phyloP scores from a whole-genome alignment of 2,113 vertebrate species.

The Apteryx owenii region DNA sequence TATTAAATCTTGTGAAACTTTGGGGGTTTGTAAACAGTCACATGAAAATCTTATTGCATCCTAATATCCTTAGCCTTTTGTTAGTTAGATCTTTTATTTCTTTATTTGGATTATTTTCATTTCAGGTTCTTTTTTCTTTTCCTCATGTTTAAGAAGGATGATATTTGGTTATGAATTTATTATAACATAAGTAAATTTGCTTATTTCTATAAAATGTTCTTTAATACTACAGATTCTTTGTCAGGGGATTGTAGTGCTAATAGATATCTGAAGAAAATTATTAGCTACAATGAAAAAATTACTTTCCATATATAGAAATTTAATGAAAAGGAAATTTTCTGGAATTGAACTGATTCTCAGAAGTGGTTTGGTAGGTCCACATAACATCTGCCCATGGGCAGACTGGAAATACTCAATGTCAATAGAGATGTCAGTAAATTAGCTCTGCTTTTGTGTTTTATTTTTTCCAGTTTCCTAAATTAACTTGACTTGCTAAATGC shows the following conservation, averaged over 20 bases:
- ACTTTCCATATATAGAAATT: conserved; percentile 19
- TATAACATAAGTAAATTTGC: neutral
- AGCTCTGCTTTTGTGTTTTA: neutral
- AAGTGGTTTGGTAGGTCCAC: conserved; percentile 21
- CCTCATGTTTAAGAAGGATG: neutral
- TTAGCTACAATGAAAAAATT: conserved; percentile 11
- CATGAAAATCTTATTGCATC: neutral
- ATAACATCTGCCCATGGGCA: conserved; percentile 26
- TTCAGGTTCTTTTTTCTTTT: neutral
- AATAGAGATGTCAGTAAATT: neutral
- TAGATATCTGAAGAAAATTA: conserved; percentile 44
- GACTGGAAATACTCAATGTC: neutral
- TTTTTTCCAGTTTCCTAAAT: neutral
- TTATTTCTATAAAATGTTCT: conserved; percentile 44
- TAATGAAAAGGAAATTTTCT: conserved; percentile 45
- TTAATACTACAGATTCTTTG: neutral
- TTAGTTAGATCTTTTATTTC: neutral
- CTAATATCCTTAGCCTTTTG: neutral
- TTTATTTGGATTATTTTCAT: neutral
- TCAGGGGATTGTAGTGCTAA: neutral
- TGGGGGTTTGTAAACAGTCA: neutral
- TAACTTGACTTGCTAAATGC: neutral
- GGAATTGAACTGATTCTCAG: conserved; percentile 18
- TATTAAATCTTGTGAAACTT: neutral
- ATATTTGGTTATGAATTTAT: neutral